Conservation (phyloP, 2,797 vertebrate genomes). For the Fratercula arctica region DNA sequence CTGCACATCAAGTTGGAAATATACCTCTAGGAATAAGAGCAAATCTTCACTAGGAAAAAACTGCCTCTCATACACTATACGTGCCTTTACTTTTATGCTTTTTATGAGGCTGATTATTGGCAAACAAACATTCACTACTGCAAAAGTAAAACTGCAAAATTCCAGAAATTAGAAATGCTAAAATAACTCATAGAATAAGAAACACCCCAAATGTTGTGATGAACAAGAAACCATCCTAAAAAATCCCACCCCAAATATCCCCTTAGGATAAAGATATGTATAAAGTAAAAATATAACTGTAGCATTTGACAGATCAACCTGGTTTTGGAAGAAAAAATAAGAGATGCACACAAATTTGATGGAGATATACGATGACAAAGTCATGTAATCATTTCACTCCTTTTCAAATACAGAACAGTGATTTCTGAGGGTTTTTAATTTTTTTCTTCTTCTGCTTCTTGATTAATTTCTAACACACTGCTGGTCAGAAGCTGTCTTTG, state of each 20-base stretch:
- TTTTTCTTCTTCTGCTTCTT: slow-evolving; percentile 27
- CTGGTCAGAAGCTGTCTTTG: slow-evolving; percentile 17
- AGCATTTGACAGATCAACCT: neutral
- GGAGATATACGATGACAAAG: neutral
- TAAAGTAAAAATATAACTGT: neutral
- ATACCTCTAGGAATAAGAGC: neutral
- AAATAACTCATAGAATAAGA: neutral
- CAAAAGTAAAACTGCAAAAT: neutral
- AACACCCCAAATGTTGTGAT: neutral
- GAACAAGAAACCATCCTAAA: neutral
- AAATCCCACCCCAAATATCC: neutral
- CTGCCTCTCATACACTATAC: neutral
- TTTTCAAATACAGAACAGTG: slow-evolving; percentile 9
- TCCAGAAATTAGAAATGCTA: neutral
- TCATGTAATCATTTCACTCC: neutral
- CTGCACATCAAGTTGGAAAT: neutral
- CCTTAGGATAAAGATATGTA: neutral
- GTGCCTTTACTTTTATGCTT: neutral
- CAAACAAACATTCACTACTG: neutral
- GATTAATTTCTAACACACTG: neutral
- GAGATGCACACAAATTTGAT: neutral
- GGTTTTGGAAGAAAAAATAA: neutral
- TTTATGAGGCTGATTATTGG: neutral
- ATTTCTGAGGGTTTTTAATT: neutral
- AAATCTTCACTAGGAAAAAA: neutral